Base-by-base conservation (phyloP, 2,888 invertebrate genomes). In the Timandra comae region DNA sequence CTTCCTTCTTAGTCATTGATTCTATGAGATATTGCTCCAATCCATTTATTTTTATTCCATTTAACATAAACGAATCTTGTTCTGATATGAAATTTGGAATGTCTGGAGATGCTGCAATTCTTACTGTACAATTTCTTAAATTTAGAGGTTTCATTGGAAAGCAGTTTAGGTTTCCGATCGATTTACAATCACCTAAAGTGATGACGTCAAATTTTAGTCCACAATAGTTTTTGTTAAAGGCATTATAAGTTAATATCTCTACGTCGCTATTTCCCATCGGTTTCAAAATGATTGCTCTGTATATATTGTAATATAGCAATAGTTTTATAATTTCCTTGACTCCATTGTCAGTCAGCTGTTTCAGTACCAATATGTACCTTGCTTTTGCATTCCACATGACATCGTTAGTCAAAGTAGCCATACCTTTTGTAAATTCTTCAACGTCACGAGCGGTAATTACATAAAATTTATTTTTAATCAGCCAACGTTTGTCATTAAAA, bases 381-480 rank as follows among this genome's bases (percentile, higher is more conserved):
- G 64, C 72, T 46, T 48, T 59, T 7, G 76, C 67, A 37, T 72
- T 68, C 73, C 72, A 76, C 35, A 62, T 58, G 10, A 57, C 31
- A 35, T 75, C 68, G 11, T 44, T 56, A 11, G 51, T 43, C 19
- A 75, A 26, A n/a, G 46, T 38, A 3, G 39, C 12, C 23, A 75
- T 40, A 8, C 53, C 59, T 29, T 19, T 16, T 20, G 34, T 26
- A 8, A 74, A 45, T 16, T 59, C 50, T 2, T 21, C 6, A 7
- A 48, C 20, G 36, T 67, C 36, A 38, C 56, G 37, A 3, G 50
- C 49, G n/a, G 49, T 46, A 16, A 75, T 63, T 2, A 77, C 36
- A 26, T 76, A 74, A 2, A 63, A 34, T 13, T 61, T 44, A 8
- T 63, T 52, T 36, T 48, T 42, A 16, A 56, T 31, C 2, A 47